phyloP scores from a whole-genome alignment of 2,113 vertebrate species.

The Fulmarus glacialis region DNA sequence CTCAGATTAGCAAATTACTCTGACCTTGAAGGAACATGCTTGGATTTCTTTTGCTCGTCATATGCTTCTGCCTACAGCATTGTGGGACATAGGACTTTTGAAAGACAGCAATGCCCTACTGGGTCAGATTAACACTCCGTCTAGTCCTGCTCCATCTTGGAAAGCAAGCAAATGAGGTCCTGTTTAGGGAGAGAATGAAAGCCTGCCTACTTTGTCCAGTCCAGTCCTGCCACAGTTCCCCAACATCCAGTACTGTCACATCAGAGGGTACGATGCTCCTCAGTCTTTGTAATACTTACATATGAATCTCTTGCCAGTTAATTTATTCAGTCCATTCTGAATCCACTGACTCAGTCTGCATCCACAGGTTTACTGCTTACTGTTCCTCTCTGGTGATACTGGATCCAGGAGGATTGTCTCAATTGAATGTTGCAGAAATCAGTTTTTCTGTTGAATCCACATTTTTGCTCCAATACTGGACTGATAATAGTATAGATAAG shows the following conservation, averaged over 20 bases:
- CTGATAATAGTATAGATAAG: background rate
- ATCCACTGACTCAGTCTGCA: background rate
- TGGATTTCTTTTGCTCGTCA: background rate
- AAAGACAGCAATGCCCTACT: background rate
- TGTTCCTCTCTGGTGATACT: background rate
- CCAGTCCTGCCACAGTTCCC: background rate
- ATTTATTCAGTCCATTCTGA: background rate
- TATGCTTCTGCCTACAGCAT: background rate
- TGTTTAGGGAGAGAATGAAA: background rate
- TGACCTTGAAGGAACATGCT: background rate
- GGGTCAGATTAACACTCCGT: background rate
- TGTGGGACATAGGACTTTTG: background rate
- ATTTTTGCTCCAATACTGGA: background rate
- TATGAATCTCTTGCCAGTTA: background rate
- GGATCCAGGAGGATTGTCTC: background rate
- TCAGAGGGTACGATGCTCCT: background rate
- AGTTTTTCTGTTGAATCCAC: background rate
- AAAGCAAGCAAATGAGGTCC: background rate
- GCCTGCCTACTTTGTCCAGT: background rate
- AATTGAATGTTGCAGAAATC: background rate
- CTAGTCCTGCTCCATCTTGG: background rate
- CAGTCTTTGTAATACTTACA: background rate
- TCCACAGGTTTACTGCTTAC: background rate
- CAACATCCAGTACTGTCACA: background rate
- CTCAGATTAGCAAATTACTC: background rate